Evolutionary conservation across 2,888 invertebrate species (phyloP), one percentile per base, ranked within the genome.

Genomic region (Cordylochernes scorpioides): DNA sequence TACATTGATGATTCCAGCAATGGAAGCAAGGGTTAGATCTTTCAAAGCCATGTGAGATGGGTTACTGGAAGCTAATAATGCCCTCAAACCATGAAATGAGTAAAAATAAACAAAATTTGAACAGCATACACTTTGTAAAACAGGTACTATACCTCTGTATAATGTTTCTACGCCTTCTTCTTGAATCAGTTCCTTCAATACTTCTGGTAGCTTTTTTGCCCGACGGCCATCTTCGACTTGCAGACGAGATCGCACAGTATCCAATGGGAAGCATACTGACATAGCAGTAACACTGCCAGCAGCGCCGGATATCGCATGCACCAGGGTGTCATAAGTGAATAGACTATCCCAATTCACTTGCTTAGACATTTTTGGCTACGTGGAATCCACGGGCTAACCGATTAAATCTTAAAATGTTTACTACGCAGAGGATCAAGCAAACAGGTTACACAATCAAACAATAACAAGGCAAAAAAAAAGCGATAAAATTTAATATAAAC

Each of bases 31-130:
- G 32, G 68, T 47, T 19, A 82, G 58, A 53, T 84, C 80, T 43
- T 63, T 67, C 8, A 67, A 41, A 3, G 74, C 69, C 24, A 64
- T 62, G 8, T 47, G 41, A 9, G 32, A 28, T 42, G 63, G 63
- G 30, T 54, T 49, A 8, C 50, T 45, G 17, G 51, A 54, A 31
- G 31, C 36, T 21, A 44, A 40, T 35, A 61, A 41, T 29, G 59
- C 59, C 46, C 77, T 71, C 22, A 84, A 58, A 12, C 72, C 71
- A 55, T 80, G 82, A 53, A 80, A 84, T 45, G 75, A 65, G 54
- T 84, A 86, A 50, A 84, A 86, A 52, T 86, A 86, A n/a, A 84
- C 71, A 57, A 84, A 84, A 34, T 36, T 34, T 27, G 82, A 82
- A 36, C 71, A 65, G 42, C 77, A 80, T 4, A 82, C 56, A 38